phyloP scores from a whole-genome alignment of 2,113 vertebrate genomes.

The Gopherus evgoodei region DNA sequence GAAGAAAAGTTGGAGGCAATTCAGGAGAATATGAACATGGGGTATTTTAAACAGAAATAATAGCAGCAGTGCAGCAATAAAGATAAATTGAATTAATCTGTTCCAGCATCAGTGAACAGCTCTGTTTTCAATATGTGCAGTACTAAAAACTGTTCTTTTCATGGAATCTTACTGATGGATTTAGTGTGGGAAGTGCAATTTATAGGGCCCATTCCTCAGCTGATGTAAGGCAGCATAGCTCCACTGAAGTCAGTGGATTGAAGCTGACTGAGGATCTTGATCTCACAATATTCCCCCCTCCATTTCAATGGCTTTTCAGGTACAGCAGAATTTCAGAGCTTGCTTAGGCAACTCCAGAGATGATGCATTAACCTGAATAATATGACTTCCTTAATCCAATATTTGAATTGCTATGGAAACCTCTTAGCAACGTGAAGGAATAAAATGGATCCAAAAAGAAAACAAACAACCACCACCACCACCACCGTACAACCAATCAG shows the following conservation, averaged over 20 bases:
- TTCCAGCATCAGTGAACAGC: not conserved
- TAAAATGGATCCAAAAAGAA: slow-evolving; percentile 15
- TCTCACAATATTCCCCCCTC: not conserved
- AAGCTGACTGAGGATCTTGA: not conserved
- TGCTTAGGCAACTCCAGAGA: not conserved
- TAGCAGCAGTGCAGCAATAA: not conserved
- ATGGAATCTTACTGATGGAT: not conserved
- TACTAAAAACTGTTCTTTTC: not conserved
- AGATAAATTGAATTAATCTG: not conserved
- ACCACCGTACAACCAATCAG: not conserved
- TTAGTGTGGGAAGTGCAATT: not conserved
- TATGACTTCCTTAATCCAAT: slow-evolving; percentile 38
- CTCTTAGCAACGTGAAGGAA: slow-evolving; percentile 35
- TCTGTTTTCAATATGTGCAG: not conserved
- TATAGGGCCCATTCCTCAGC: not conserved
- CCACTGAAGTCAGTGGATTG: not conserved
- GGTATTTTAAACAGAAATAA: not conserved
- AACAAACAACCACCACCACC: not conserved
- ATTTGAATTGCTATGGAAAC: slow-evolving; percentile 66
- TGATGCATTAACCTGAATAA: slow-evolving; percentile 1
- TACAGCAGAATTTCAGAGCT: not conserved
- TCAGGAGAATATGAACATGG: not conserved
- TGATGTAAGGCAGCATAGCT: not conserved
- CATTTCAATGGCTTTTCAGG: not conserved
- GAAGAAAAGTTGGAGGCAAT: not conserved